Conservation (phyloP, 2,888 invertebrate genomes). For the Drosophila yooni region DNA sequence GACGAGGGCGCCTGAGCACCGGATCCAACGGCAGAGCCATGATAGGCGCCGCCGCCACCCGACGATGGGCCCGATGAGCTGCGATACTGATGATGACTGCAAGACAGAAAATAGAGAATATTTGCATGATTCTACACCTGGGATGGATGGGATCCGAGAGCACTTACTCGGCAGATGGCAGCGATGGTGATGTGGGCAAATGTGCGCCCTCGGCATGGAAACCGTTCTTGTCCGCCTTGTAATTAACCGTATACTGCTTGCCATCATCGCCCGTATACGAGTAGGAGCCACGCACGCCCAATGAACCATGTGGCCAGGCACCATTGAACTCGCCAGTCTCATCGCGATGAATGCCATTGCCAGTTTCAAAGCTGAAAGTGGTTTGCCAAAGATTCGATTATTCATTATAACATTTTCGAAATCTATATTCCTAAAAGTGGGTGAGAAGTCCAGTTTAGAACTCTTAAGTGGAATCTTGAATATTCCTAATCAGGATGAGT, state of each 20-base stretch:
- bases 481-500: no score
- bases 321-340: slow-evolving; percentile 87
- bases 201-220: slow-evolving; percentile 92
- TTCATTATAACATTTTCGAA: background rate
- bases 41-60: slow-evolving; percentile 49
- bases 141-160: background rate
- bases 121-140: background rate
- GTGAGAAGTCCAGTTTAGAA: background rate
- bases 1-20: slow-evolving; percentile 64
- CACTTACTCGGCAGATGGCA: slow-evolving; percentile 86
- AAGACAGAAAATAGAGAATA: background rate
- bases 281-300: slow-evolving; percentile 88
- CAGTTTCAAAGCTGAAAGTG: slow-evolving; percentile 87
- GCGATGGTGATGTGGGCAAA: slow-evolving; percentile 91
- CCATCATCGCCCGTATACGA: slow-evolving; percentile 88
- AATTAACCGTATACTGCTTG: slow-evolving; percentile 88
- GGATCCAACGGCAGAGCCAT: slow-evolving; percentile 47
- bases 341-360: slow-evolving; percentile 88
- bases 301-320: slow-evolving; percentile 87
- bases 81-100: slow-evolving; percentile 59
- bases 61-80: slow-evolving; percentile 22
- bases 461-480: background rate
- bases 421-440: background rate
- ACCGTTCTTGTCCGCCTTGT: slow-evolving; percentile 91
- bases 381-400: background rate